Evolutionary conservation across 1,140 invertebrate species (phyloP), one percentile per base, ranked within the genome.

Genomic region (Rhagoletis zephyria): DNA sequence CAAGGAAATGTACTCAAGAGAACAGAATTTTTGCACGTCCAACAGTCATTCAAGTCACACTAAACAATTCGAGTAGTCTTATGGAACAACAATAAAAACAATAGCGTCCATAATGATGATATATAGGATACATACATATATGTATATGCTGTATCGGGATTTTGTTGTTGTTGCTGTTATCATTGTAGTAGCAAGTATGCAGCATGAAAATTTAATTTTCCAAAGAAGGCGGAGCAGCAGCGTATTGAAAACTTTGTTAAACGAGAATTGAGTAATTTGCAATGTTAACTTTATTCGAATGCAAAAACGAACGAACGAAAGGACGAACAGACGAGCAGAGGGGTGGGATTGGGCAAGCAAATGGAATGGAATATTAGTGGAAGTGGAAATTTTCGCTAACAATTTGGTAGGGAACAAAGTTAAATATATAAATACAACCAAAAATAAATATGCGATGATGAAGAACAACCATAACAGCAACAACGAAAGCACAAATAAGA

Each of bases 171-270:
- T 40, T 70, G 45, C 45, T 77, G 45, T 51, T 74, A 12, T 42
- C 12, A 40, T 74, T 74, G 42, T 74, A 48, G 70, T 30, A 56
- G 51, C 51, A 56, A 10, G 30, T 1, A 7, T 56, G 51, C 10
- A 56, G 74, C 56, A 81, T 81, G 74, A 81, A 81, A 81, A 81
- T 81, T 81, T 56, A 81, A 81, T 81, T 81, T 81, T 10, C 12
- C 74, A 4, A 10, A 30, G 74, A 10, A 81, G 74, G 74, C 74
- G 74, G 74, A n/a, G 4, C 48, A n/a, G 4, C 48, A 56, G 9
- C 74, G 48, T 81, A 48, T 81, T 81, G 74, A 81, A 81, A 81
- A 81, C 74, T 81, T 81, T 81, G 74, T 56, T 81, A 81, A 81
- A 81, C 48, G 48, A 51, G 74, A 81, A 81, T 81, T 81, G 74